phyloP scores from a whole-genome alignment of 2,113 vertebrate species.

The Sclerurus mexicanus region DNA sequence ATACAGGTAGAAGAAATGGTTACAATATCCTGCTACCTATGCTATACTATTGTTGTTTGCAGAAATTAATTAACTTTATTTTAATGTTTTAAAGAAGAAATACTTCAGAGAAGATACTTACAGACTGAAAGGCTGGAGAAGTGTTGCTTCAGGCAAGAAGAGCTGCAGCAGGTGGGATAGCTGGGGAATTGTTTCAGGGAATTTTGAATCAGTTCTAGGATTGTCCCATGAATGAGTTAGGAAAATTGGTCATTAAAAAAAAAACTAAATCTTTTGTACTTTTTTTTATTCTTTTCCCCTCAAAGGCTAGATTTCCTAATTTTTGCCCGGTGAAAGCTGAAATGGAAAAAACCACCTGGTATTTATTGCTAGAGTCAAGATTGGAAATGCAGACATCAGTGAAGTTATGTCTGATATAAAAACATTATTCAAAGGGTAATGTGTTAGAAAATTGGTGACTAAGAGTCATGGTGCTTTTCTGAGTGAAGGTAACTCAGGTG shows the following conservation, averaged over 20 bases:
- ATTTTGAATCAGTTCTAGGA: background rate
- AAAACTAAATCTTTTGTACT: background rate
- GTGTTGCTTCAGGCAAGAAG: background rate
- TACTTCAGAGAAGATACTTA: background rate
- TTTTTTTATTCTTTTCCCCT: background rate
- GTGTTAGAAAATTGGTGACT: background rate
- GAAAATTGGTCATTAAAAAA: background rate
- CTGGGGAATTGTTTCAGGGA: fast-evolving
- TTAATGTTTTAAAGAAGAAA: background rate
- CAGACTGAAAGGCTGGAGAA: background rate
- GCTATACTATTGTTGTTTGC: background rate
- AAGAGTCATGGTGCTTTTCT: background rate
- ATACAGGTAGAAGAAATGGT: background rate
- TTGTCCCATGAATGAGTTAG: background rate
- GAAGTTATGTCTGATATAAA: background rate
- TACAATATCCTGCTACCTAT: background rate
- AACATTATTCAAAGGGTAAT: background rate
- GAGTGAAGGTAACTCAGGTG: background rate
- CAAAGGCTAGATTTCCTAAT: background rate
- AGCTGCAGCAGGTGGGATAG: background rate
- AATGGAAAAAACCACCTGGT: background rate
- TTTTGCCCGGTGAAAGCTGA: background rate
- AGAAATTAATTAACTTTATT: background rate
- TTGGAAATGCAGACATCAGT: background rate
- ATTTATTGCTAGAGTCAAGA: background rate